phyloP scores from a whole-genome alignment of 2,797 vertebrate genomes.

The Notoglanidium macrostoma region DNA sequence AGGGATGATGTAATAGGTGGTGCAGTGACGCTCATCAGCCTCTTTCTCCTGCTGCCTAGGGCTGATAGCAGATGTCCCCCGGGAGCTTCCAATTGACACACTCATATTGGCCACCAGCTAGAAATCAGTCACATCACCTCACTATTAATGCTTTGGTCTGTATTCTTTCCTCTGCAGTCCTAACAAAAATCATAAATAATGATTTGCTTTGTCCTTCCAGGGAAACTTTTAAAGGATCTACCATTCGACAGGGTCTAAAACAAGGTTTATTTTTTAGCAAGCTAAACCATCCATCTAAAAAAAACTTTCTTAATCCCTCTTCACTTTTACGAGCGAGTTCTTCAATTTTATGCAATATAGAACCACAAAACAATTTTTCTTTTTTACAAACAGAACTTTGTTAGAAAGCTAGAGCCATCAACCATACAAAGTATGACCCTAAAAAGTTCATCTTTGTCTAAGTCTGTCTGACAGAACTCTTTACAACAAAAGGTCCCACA shows the following conservation, averaged over 20 bases:
- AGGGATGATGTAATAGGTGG: slow-evolving; percentile 58
- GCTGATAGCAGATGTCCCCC: slow-evolving; percentile 64
- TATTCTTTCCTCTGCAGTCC: neutral
- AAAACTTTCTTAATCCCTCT: neutral
- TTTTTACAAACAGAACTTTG: neutral
- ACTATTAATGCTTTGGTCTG: slow-evolving; percentile 21
- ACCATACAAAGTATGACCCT: neutral
- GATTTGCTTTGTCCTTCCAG: neutral
- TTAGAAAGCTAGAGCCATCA: neutral
- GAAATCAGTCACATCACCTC: slow-evolving; percentile 52
- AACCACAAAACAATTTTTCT: neutral
- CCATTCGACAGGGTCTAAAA: neutral
- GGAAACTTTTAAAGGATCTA: neutral
- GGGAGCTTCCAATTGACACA: slow-evolving; percentile 52
- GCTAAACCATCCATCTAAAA: neutral
- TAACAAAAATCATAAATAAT: neutral
- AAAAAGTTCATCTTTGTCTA: neutral
- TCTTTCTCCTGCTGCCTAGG: slow-evolving; percentile 48
- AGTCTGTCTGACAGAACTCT: neutral
- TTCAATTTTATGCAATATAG: neutral
- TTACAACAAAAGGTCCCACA: neutral
- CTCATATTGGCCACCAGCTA: slow-evolving; percentile 25
- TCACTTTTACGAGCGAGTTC: neutral
- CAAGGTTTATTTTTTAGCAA: neutral
- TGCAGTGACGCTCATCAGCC: slow-evolving; percentile 51